phyloP scores from a whole-genome alignment of 2,113 vertebrate genomes.

The Festucalex cinctus region DNA sequence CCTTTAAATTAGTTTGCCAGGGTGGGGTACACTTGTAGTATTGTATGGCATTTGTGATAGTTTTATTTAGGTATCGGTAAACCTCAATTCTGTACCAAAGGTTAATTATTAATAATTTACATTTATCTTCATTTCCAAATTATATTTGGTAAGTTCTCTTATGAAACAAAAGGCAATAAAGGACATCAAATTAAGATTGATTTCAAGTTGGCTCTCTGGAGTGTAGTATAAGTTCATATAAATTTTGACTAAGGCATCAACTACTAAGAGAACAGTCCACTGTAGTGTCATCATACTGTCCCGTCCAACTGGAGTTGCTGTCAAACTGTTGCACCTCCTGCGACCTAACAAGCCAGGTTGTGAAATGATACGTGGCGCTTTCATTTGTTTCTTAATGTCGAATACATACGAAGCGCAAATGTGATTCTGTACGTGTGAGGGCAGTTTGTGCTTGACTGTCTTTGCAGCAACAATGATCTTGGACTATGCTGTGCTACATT shows the following conservation, averaged over 20 bases:
- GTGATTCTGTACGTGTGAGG: slow-evolving; percentile 27
- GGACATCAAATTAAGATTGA: background rate
- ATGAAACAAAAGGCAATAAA: background rate
- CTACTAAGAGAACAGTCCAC: background rate
- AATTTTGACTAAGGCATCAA: background rate
- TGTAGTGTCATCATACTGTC: background rate
- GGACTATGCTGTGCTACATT: slow-evolving; percentile 55
- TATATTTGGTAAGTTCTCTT: background rate
- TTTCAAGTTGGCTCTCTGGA: background rate
- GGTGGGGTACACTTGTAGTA: too few relatives aligned
- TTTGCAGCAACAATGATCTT: slow-evolving; percentile 50
- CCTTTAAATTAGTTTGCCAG: background rate
- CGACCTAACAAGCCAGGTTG: background rate
- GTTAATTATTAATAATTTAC: background rate
- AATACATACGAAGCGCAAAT: slow-evolving; percentile 6
- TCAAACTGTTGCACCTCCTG: background rate
- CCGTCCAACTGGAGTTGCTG: background rate
- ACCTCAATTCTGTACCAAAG: background rate
- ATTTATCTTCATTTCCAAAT: background rate
- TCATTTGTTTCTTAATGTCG: slow-evolving; percentile 2
- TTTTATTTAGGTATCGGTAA: background rate
- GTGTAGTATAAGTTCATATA: background rate
- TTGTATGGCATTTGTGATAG: background rate
- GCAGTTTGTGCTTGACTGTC: slow-evolving; percentile 29
- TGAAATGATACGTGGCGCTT: background rate